Evolutionary conservation across 2,888 invertebrate genomes (phyloP).

Genomic region (Gibbula magus): DNA sequence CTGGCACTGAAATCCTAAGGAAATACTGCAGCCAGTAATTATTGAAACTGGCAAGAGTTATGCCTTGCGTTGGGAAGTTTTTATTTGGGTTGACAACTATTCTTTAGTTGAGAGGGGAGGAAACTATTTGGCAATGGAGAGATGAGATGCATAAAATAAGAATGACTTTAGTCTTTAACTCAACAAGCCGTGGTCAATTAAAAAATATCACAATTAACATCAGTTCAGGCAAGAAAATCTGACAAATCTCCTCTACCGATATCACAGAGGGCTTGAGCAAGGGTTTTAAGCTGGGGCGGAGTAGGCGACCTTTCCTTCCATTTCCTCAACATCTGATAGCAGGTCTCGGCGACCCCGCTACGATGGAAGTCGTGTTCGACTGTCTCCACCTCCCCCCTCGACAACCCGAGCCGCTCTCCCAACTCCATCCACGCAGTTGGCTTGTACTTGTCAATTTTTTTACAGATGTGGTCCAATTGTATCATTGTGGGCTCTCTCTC

Average conservation of each 20-base stretch:
- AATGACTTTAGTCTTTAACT: no score
- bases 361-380: neutral
- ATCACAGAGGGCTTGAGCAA: constrained; percentile 15
- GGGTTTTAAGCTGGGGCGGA: neutral
- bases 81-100: no score
- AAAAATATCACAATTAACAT: neutral
- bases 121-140: no score
- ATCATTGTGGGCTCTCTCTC: neutral
- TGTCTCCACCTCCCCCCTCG: neutral
- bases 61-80: no score
- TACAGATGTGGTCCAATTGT: neutral
- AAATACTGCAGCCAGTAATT: no score
- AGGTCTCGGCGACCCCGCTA: neutral
- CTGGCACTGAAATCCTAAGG: no score
- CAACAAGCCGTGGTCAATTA: no score
- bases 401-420: neutral
- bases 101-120: no score
- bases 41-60: no score
- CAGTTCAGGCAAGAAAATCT: neutral
- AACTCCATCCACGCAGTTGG: neutral
- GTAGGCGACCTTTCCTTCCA: neutral
- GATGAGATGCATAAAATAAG: no score
- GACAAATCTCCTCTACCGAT: neutral
- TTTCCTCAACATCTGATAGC: neutral
- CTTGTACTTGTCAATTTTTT: neutral